Percentiles rank a stretch among this genome's conserved stretches.
These are phyloP conservation scores for Abrostola tripartita DNA, from an alignment of 2,888 invertebrate genomes.

Conservation along the genomic window DNA sequence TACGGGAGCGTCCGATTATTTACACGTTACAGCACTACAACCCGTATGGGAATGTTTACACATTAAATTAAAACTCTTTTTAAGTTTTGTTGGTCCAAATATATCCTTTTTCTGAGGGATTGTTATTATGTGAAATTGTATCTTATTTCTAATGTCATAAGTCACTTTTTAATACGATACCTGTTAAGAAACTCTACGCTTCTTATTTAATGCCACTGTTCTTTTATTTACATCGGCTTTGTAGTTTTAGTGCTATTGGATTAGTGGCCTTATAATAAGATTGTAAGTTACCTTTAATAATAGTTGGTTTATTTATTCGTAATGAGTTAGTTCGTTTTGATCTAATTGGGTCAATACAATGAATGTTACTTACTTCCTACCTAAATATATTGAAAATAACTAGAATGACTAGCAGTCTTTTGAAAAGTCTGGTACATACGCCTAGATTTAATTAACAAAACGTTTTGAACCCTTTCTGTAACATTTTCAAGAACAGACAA, in stretches of 20 bases:
- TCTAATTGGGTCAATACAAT: not conserved
- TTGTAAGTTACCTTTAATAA: constrained; percentile 26
- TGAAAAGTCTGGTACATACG: too few species aligned
- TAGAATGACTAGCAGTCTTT: too few species aligned
- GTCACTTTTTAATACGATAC: constrained; percentile 40
- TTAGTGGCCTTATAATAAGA: constrained; percentile 40
- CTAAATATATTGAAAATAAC: too few species aligned
- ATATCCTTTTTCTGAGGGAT: constrained; percentile 34
- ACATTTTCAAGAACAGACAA: too few species aligned
- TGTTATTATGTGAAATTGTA: constrained; percentile 30
- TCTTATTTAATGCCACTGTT: constrained; percentile 29
- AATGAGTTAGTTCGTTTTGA: not conserved
- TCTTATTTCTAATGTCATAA: constrained; percentile 43
- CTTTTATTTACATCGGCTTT: constrained; percentile 42
- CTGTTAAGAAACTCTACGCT: constrained; percentile 38
- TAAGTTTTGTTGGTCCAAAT: constrained; percentile 55
- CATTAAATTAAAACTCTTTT: constrained; percentile 75
- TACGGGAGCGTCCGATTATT: constrained; percentile 74
- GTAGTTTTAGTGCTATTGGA: constrained; percentile 44
- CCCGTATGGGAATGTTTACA: constrained; percentile 85
- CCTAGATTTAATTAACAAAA: too few species aligned
- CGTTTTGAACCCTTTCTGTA: too few species aligned
- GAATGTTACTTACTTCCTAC: too few species aligned
- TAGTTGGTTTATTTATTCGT: constrained; percentile 7
- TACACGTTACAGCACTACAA: constrained; percentile 72